These are phyloP conservation scores for Malaclemys terrapin DNA, from an alignment of 2,113 vertebrate species.

Conservation along the genomic window DNA sequence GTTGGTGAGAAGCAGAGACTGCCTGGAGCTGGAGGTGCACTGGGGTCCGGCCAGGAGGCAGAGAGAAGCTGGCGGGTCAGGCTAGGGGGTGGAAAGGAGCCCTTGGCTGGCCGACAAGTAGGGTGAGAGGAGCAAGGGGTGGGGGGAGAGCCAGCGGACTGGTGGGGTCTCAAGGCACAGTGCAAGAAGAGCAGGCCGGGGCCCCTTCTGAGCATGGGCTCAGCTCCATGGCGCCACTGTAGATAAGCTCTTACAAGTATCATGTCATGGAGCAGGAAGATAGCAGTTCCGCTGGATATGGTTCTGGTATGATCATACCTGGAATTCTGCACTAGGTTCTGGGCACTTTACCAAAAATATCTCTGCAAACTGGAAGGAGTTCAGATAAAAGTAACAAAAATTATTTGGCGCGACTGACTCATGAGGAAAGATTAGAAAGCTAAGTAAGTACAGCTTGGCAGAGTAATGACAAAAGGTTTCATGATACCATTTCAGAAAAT, in stretches of 20 bases:
- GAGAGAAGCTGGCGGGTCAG: no score
- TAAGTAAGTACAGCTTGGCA: background rate
- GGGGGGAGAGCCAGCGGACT: no score
- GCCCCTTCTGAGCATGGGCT: no score
- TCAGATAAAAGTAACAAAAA: slow-evolving; percentile 40
- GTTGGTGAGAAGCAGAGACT: no score
- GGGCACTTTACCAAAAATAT: background rate
- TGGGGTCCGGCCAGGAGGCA: no score
- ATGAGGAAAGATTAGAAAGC: slow-evolving; percentile 17
- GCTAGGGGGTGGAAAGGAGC: no score
- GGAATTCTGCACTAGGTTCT: slow-evolving; percentile 25
- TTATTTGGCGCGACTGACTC: slow-evolving; percentile 16
- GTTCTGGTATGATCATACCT: background rate
- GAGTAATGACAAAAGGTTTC: background rate
- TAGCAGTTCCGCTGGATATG: background rate
- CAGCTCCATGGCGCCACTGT: no score
- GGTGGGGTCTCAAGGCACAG: no score
- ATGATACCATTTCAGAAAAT: background rate
- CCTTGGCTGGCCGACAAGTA: no score
- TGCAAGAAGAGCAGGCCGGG: no score
- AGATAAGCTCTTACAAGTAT: background rate
- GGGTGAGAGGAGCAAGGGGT: no score
- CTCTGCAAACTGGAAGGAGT: slow-evolving; percentile 20
- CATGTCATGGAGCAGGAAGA: slow-evolving; percentile 1
- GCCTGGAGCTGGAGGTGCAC: no score